Evolutionary conservation across 1,140 invertebrate genomes (phyloP).

Genomic region (Scylla paramamosain): DNA sequence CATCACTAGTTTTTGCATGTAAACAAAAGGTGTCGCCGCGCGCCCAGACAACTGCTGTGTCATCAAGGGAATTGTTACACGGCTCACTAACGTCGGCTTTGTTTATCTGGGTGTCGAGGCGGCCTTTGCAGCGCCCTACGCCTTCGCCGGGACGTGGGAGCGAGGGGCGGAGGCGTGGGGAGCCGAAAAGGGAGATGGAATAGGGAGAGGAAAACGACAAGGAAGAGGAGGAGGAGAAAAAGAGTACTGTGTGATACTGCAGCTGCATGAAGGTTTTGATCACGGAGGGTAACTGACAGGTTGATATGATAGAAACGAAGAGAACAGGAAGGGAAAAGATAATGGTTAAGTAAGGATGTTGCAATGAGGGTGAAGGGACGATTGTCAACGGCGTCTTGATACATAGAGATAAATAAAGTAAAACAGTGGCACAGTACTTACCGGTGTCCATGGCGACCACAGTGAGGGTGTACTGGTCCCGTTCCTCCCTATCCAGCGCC

Average conservation of each 20-base stretch:
- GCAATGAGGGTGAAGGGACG: neutral
- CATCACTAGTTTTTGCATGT: conserved; percentile 14
- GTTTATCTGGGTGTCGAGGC: conserved; percentile 2
- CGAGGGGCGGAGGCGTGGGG: neutral
- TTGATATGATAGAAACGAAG: neutral
- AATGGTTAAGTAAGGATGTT: neutral
- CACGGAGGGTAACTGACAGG: neutral
- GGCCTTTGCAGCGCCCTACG: neutral
- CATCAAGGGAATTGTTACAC: conserved; percentile 22
- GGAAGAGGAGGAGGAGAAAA: neutral
- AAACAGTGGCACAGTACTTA: conserved; percentile 81
- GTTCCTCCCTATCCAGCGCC: conserved; percentile 90
- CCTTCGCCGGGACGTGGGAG: neutral
- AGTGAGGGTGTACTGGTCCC: conserved; percentile 88
- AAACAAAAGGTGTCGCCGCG: conserved; percentile 18
- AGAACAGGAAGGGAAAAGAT: neutral
- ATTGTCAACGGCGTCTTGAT: too few species aligned
- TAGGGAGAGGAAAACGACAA: neutral
- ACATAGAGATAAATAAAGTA: neutral
- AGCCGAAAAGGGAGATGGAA: neutral
- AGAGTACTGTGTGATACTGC: too few species aligned
- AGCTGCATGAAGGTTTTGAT: neutral
- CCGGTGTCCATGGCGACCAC: conserved; percentile 96
- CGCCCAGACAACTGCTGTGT: neutral
- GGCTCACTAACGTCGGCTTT: conserved; percentile 1